These are phyloP conservation scores for Encarsia formosa DNA, from an alignment of 2,888 invertebrate species.

Conservation along the genomic window DNA sequence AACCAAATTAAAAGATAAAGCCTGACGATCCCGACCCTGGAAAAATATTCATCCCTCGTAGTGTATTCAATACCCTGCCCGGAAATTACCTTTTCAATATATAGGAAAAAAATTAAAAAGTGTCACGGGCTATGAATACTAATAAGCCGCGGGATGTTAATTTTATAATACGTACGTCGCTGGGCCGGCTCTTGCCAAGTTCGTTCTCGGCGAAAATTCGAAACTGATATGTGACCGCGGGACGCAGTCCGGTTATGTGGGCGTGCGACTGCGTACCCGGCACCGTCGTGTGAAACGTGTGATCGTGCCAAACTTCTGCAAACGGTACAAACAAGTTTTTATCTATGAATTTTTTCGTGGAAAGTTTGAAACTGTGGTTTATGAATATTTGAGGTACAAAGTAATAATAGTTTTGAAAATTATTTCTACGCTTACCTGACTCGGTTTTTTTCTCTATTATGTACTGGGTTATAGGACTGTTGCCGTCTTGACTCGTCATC, in stretches of 20 bases:
- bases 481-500: constrained; percentile 85
- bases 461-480: constrained; percentile 83
- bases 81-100: no score
- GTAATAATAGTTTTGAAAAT: no score
- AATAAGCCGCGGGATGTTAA: no score
- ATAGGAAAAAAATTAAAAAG: no score
- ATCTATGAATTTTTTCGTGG: no score
- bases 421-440: constrained; percentile 62
- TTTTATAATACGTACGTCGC: constrained; percentile 67
- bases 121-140: no score
- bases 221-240: constrained; percentile 83
- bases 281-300: constrained; percentile 76
- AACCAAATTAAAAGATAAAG: no score
- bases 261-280: constrained; percentile 79
- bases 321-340: no score
- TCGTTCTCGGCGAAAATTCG: constrained; percentile 86
- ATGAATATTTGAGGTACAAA: background rate
- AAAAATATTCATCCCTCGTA: no score
- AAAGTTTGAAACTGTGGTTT: no score
- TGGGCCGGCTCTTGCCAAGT: constrained; percentile 81
- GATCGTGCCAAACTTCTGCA: constrained; percentile 76
- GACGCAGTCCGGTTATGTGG: constrained; percentile 75
- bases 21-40: no score
- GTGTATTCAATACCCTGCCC: no score
- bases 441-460: constrained; percentile 86